Evolutionary conservation across 2,797 vertebrate species (phyloP).

Genomic region (Pangasius sanitwongsei): DNA sequence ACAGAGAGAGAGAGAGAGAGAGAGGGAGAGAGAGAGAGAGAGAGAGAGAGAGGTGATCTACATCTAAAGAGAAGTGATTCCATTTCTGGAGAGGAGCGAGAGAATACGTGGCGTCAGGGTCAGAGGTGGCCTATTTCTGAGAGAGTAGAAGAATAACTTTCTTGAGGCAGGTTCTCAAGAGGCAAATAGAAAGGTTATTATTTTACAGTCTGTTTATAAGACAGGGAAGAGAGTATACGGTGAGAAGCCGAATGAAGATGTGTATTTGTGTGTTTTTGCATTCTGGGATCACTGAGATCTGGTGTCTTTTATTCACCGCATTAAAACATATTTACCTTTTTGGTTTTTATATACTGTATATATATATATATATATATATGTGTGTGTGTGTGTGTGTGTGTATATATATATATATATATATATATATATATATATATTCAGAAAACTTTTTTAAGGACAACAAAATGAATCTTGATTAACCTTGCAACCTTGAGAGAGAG

Average conservation of each 20-base stretch:
- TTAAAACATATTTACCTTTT: neutral
- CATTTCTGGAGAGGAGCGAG: slow-evolving; percentile 34
- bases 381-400: no score
- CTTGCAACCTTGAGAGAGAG: neutral
- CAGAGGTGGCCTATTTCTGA: slow-evolving; percentile 51
- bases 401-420: no score
- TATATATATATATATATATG: no score
- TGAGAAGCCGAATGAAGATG: neutral
- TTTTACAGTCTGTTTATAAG: slow-evolving; percentile 47
- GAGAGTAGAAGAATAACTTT: slow-evolving; percentile 45
- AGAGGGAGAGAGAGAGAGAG: neutral
- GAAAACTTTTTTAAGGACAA: no score
- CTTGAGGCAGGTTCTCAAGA: slow-evolving; percentile 42
- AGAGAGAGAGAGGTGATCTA: slow-evolving; percentile 33
- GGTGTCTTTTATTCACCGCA: neutral
- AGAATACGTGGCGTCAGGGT: slow-evolving; percentile 36
- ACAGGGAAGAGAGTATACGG: neutral
- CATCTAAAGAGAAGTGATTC: slow-evolving; percentile 49
- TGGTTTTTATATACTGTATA: neutral
- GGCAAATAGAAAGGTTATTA: slow-evolving; percentile 52
- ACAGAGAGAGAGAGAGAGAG: neutral
- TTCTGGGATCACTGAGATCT: neutral
- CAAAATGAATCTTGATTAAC: no score
- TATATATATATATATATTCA: no score
- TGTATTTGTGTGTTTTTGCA: neutral